These are phyloP conservation scores for Protaetia brevitarsis DNA, from an alignment of 1,140 invertebrate species.

Conservation along the genomic window DNA sequence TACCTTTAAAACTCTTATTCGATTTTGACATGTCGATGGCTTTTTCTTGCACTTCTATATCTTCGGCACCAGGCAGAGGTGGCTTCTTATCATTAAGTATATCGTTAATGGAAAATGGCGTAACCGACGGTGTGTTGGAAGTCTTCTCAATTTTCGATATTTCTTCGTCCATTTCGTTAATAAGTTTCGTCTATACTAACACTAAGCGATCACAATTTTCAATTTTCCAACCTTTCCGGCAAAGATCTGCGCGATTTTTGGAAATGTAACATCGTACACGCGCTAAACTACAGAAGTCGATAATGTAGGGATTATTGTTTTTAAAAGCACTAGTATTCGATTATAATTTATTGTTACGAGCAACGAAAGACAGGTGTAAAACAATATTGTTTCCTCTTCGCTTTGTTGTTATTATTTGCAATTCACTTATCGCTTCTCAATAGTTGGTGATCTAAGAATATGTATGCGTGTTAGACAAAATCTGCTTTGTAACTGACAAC, in stretches of 20 bases:
- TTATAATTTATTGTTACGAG: neutral
- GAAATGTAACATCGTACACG: neutral
- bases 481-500: slow-evolving; percentile 10
- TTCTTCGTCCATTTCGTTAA: slow-evolving; percentile 10
- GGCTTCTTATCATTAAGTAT: slow-evolving; percentile 7
- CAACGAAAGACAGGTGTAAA: neutral
- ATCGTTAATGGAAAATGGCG: slow-evolving; percentile 18
- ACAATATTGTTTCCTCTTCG: neutral
- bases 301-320: neutral
- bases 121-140: neutral
- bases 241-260: neutral
- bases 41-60: neutral
- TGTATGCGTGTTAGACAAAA: slow-evolving; percentile 13
- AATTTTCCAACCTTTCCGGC: neutral
- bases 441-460: neutral
- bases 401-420: neutral
- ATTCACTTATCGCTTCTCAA: no score
- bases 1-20: neutral
- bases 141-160: neutral
- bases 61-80: neutral
- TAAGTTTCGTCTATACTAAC: neutral
- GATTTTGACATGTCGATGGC: slow-evolving; percentile 17
- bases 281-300: neutral
- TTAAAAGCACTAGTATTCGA: neutral
- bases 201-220: neutral